Evolutionary conservation across 2,888 invertebrate species (phyloP).

Genomic region (Boloria euphrosyne): DNA sequence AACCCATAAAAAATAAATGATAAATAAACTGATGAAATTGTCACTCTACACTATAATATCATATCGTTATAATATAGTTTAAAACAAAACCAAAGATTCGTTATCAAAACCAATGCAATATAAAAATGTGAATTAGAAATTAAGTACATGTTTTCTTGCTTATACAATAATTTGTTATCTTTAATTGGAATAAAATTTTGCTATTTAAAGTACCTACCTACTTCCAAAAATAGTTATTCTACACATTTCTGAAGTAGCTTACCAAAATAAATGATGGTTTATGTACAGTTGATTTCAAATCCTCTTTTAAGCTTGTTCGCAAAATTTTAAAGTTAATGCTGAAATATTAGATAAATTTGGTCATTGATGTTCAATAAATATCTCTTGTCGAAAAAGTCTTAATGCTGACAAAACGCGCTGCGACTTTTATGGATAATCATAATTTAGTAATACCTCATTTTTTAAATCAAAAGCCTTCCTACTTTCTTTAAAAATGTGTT

Average conservation of each 20-base stretch:
- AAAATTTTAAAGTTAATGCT: constrained; percentile 19
- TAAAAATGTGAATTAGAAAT: too few relatives aligned
- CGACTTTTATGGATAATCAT: constrained; percentile 20
- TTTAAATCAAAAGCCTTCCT: constrained; percentile 7
- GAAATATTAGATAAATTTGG: constrained; percentile 17
- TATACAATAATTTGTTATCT: too few relatives aligned
- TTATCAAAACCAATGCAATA: too few relatives aligned
- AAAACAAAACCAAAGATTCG: too few relatives aligned
- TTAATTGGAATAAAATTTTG: too few relatives aligned
- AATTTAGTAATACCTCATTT: constrained; percentile 14
- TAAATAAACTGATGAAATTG: too few relatives aligned
- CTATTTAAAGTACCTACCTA: too few relatives aligned
- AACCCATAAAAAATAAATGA: too few relatives aligned
- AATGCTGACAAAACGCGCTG: constrained; percentile 18
- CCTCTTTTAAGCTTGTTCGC: constrained; percentile 7
- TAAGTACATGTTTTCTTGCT: too few relatives aligned
- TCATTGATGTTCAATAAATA: constrained; percentile 22
- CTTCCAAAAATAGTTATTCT: too few relatives aligned
- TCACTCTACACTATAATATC: too few relatives aligned
- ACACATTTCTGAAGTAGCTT: neutral
- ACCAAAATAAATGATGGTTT: constrained; percentile 10
- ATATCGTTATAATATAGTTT: too few relatives aligned
- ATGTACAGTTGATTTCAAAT: constrained; percentile 19
- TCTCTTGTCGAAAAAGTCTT: constrained; percentile 14
- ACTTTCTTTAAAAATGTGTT: constrained; percentile 15